Percentiles rank a stretch among this genome's conserved stretches.
Evolutionary conservation across 2,113 vertebrate species (phyloP).

Genomic region (Peromyscus polionotus): DNA sequence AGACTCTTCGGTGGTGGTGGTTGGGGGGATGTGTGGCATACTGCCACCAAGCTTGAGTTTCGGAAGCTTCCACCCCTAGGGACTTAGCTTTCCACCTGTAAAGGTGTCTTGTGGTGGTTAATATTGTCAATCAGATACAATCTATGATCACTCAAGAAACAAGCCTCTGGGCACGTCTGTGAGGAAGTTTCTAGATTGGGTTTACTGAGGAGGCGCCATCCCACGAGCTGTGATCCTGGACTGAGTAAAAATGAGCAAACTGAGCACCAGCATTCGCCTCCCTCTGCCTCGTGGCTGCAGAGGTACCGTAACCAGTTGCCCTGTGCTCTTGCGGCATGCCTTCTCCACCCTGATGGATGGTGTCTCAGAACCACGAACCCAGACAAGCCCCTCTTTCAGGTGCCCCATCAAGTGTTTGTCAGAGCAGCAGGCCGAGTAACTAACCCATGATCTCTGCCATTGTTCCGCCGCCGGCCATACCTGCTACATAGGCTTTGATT

Average conservation of each 20-base stretch:
- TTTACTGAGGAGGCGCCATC: not conserved
- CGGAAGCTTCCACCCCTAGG: accelerated
- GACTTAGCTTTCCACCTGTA: not conserved
- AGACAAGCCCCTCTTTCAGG: not conserved
- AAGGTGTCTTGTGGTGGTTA: not conserved
- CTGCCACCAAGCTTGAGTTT: accelerated
- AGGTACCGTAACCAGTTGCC: not conserved
- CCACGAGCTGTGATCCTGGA: not conserved
- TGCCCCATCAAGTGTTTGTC: not conserved
- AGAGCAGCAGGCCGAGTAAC: not conserved
- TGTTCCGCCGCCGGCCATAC: accelerated
- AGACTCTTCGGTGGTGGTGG: not conserved
- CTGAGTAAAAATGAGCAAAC: not conserved
- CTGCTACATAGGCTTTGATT: not conserved
- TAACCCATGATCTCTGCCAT: accelerated
- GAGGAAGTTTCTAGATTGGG: not conserved
- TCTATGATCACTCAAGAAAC: too few species aligned
- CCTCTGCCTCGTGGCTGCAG: not conserved
- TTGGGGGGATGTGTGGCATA: accelerated
- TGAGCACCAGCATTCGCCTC: not conserved
- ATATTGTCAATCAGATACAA: not conserved
- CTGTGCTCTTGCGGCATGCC: not conserved
- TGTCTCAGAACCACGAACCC: not conserved
- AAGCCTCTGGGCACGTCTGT: not conserved
- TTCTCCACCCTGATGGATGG: not conserved